These are phyloP conservation scores for Pachyrhynchus sulphureomaculatus DNA, from an alignment of 1,140 invertebrate species.

Conservation along the genomic window DNA sequence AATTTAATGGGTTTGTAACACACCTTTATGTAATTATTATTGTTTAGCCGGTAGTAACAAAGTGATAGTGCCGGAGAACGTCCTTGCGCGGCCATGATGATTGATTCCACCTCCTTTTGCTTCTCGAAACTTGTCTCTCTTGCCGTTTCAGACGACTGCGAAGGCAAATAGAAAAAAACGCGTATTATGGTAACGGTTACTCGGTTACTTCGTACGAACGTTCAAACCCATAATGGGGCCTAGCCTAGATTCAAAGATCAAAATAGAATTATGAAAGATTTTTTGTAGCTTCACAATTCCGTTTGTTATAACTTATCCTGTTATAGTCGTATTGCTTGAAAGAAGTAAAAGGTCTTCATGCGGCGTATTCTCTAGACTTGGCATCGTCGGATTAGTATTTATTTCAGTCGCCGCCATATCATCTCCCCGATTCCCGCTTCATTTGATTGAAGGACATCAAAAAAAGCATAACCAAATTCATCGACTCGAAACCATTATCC, in stretches of 20 bases:
- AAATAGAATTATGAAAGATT: conserved; percentile 19
- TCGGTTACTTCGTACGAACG: conserved; percentile 1
- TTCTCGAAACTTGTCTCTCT: conserved; percentile 9
- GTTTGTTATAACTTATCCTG: too few species aligned
- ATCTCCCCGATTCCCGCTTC: too few species aligned
- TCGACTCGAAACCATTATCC: too few species aligned
- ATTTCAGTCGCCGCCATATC: too few species aligned
- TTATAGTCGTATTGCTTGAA: too few species aligned
- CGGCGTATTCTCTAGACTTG: too few species aligned
- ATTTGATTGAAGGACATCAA: too few species aligned
- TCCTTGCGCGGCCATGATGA: conserved; percentile 24
- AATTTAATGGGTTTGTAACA: conserved; percentile 19
- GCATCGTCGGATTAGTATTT: too few species aligned
- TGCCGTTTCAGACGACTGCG: not conserved
- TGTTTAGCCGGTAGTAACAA: conserved; percentile 22
- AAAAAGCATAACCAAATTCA: too few species aligned
- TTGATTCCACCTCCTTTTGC: conserved; percentile 14
- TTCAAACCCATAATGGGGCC: conserved; percentile 7
- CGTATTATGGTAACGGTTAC: conserved; percentile 20
- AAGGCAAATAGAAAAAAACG: conserved; percentile 1
- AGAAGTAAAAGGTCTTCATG: not conserved
- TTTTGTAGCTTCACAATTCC: not conserved
- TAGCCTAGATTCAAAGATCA: conserved; percentile 22
- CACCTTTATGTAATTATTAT: conserved; percentile 24
- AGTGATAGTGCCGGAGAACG: conserved; percentile 25